Evolutionary conservation across 2,113 vertebrate species (phyloP).

Genomic region (Acrocephalus arundinaceus): DNA sequence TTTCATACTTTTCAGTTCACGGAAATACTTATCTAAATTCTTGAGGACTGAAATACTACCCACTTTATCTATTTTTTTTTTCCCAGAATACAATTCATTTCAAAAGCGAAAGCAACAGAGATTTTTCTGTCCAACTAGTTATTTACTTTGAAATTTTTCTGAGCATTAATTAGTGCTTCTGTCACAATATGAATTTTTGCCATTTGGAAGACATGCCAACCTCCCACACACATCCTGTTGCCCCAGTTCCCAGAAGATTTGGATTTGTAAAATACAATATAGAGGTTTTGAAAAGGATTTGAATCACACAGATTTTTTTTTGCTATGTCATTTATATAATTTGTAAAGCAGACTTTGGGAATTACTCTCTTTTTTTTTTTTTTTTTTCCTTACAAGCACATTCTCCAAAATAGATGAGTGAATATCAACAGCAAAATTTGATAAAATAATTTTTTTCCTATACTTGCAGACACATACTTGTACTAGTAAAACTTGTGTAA

Average conservation of each 20-base stretch:
- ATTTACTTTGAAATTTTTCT: constrained; percentile 34
- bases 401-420: not conserved
- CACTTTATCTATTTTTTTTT: not conserved
- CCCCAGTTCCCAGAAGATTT: not conserved
- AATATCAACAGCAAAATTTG: not conserved
- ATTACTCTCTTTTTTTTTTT: not conserved
- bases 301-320: not conserved
- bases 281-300: not conserved
- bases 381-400: not conserved
- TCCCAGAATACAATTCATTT: not conserved
- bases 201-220: not conserved
- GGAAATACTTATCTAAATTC: not conserved
- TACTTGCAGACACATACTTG: not conserved
- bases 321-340: not conserved
- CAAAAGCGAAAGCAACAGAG: not conserved
- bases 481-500: not conserved
- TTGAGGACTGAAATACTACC: not conserved
- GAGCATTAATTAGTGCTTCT: constrained; percentile 18
- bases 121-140: not conserved
- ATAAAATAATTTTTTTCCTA: not conserved
- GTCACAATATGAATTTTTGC: not conserved
- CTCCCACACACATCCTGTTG: not conserved
- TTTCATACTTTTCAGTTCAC: not conserved
- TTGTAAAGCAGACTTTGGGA: not conserved
- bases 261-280: not conserved